Evolutionary conservation across 2,888 invertebrate genomes (phyloP), one percentile per base, ranked within the genome.

Genomic region (Drosophila algonquin): DNA sequence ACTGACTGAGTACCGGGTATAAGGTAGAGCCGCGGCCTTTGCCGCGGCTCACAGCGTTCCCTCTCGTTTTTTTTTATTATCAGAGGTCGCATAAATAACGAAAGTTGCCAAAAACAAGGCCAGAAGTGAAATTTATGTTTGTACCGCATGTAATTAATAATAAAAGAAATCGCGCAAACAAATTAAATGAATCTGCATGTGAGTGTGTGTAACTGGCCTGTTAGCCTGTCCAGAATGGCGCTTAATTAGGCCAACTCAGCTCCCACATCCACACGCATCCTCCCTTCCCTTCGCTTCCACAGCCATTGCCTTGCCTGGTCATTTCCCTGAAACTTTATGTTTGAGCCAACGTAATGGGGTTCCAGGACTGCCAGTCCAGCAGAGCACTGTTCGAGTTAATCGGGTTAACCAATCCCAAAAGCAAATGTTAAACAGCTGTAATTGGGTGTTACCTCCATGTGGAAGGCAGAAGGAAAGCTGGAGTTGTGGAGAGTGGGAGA

Each of bases 141-240:
- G 47, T 62, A 61, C 57, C 61, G 70, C 57, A 61, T 65, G 65
- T 55, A 71, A 85, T 82, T 73, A 85, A 82, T 81, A 79, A 70
- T 74, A 68, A 76, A 76, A 65, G 62, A 72, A 81, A 71, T 73
- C 55, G 47, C 47, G 55, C 65, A 58, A 60, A 63, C 53, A 77
- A 77, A 67, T 64, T 60, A 63, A 70, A 64, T 61, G 14, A 40
- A 40, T 40, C 40, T 40, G 56, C 50, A 57, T 57, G 52, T 62
- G 45, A 56, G 73, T 57, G 50, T 54, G 67, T 35, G 61, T 61
- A 68, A 21, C 63, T 48, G 44, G 54, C 61, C 50, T 68, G 63
- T 58, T 67, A 58, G 59, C 72, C 60, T 56, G 74, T 52, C 53
- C 56, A 48, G 57, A 69, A 75, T 80, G 53, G 48, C 58, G 46